Base-by-base conservation (phyloP, 2,797 vertebrate genomes). In the Macropus fuliginosus region DNA sequence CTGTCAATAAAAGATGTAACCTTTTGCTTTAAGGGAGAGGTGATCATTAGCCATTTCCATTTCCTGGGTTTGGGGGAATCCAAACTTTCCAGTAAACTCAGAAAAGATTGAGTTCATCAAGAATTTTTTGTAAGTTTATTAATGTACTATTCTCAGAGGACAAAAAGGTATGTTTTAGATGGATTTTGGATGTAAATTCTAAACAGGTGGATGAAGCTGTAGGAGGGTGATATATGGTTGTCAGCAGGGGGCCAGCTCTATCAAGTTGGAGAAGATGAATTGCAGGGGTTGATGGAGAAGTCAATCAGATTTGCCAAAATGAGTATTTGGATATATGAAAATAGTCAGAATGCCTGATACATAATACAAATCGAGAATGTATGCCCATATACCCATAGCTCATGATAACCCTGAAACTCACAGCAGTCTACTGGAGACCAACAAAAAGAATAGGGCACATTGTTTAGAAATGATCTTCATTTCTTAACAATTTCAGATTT, bases 161-260 rank as follows among this genome's bases (percentile, higher is more conserved):
- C 54, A 89, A 96, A 98, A 97, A 97, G 94, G 96, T 98, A 92
- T 96, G 96, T 96, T 46, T 97, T 90, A 24, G 74, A 97, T 97
- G 93, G 91, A 93, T 98, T 98, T 98, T 98, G 98, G 98, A 98
- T 98, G 97, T 98, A 98, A 98, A 98, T 98, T 97, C 5, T 50
- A 97, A 98, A 98, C 98, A 98, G 98, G 98, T 99, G 98, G 98
- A 98, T 98, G 97, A 96, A 98, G 93, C 98, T 98, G 98, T 97
- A 98, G 98, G 98, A 97, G 97, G 94, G 95, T 4, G 91, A 92
- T 95, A 97, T 97, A 92, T 93, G 97, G 95, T 96, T 97, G 98
- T 62, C 97, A 95, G n/a, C 98, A 97, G 98, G 97, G 97, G 94
- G 96, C 97, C 96, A 96, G 92, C 93, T 96, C 92, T 96, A 97